Conservation (phyloP, 2,113 vertebrate genomes). For the Silurus asotus region DNA sequence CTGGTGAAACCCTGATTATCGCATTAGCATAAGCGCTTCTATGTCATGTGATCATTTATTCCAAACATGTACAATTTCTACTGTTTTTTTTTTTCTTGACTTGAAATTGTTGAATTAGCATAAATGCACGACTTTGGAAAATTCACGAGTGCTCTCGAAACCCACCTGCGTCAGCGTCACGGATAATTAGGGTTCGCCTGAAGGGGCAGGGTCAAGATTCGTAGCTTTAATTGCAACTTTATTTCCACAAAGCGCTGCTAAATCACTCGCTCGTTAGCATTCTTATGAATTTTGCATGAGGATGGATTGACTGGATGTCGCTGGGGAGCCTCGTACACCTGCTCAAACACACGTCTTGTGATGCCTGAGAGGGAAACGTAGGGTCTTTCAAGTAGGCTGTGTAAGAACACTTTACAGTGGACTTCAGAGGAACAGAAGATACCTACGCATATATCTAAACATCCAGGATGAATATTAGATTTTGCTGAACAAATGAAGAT, state of each 20-base stretch:
- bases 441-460: too few species aligned
- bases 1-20: background rate
- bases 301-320: background rate
- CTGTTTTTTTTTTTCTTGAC: background rate
- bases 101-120: background rate
- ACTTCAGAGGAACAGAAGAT: background rate
- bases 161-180: background rate
- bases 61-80: background rate
- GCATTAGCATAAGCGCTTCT: background rate
- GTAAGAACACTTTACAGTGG: background rate
- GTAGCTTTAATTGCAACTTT: background rate
- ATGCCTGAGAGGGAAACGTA: background rate
- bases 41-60: background rate
- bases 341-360: background rate
- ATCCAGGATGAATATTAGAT: background rate
- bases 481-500: background rate
- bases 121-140: background rate
- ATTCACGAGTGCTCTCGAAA: background rate
- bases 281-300: constrained; percentile 1
- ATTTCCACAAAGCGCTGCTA: background rate
- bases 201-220: background rate
- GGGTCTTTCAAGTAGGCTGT: background rate
- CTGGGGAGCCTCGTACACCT: background rate
- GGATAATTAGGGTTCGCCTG: background rate
- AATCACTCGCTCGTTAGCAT: constrained; percentile 5